Evolutionary conservation across 2,888 invertebrate genomes (phyloP).

Genomic region (Tolmerus cingulatus): DNA sequence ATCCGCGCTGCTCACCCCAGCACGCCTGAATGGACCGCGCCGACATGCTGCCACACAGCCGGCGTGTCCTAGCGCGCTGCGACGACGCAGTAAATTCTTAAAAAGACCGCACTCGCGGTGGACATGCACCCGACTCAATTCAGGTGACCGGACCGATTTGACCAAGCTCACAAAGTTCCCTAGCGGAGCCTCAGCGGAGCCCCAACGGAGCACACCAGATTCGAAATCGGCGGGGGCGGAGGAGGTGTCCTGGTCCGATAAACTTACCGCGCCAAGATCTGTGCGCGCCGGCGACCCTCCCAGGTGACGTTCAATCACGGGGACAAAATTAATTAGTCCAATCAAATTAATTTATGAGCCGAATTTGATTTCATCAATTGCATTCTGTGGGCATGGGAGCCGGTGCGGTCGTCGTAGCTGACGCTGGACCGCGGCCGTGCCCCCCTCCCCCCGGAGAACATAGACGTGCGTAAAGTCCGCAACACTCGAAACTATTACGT

Average conservation of each 20-base stretch:
- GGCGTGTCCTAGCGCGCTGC: neutral
- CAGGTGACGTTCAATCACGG: conserved; percentile 29
- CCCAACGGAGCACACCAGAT: neutral
- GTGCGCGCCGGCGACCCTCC: neutral
- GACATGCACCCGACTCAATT: neutral
- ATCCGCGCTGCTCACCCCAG: conserved; percentile 15
- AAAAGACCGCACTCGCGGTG: neutral
- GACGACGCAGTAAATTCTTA: conserved; percentile 13
- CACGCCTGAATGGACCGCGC: neutral
- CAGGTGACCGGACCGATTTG: conserved; percentile 3
- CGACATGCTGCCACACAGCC: neutral
- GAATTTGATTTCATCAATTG: conserved; percentile 47
- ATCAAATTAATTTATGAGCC: conserved; percentile 48
- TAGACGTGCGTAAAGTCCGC: neutral
- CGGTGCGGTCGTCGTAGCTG: neutral
- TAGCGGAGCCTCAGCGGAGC: neutral
- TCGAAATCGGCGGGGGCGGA: neutral
- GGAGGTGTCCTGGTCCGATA: neutral
- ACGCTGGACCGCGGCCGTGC: neutral
- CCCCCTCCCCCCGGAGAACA: neutral
- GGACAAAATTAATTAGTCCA: conserved; percentile 47
- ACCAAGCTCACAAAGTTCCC: neutral
- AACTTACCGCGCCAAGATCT: neutral
- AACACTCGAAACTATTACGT: neutral
- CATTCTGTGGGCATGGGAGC: neutral